phyloP scores from a whole-genome alignment of 2,888 invertebrate species.

The Mesorhabditis spiculigera region DNA sequence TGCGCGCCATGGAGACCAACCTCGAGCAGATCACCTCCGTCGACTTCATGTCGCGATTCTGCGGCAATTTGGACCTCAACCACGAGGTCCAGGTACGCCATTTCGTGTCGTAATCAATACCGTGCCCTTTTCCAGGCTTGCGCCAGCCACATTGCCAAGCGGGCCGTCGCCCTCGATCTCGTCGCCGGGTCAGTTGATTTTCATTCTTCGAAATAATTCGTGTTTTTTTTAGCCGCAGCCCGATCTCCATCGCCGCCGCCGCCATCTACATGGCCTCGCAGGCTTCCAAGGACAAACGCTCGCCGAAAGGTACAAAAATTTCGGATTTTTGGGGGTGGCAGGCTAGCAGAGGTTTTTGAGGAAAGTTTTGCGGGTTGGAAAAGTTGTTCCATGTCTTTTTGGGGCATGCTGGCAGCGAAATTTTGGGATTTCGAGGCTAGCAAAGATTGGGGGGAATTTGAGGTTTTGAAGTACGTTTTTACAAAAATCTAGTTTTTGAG shows the following conservation, averaged over 20 bases:
- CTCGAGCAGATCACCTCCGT: slow-evolving; percentile 95
- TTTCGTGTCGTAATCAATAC: too few species aligned
- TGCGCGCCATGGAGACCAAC: slow-evolving; percentile 90
- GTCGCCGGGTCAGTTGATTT: slow-evolving; percentile 75
- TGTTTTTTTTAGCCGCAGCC: slow-evolving; percentile 70
- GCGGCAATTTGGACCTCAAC: slow-evolving; percentile 79
- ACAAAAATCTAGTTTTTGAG: too few species aligned
- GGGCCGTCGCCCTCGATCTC: slow-evolving; percentile 90
- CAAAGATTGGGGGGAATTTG: too few species aligned
- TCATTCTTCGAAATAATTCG: too few species aligned
- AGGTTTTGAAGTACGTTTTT: too few species aligned
- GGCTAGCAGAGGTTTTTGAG: too few species aligned
- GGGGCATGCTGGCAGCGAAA: too few species aligned
- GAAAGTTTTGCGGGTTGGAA: background rate
- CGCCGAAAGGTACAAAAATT: slow-evolving; percentile 73
- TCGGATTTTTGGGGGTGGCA: background rate
- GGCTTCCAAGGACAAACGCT: slow-evolving; percentile 84
- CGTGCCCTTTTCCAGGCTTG: slow-evolving; percentile 62
- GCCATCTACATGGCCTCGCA: slow-evolving; percentile 99
- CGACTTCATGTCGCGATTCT: slow-evolving; percentile 90
- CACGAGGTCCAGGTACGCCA: slow-evolving; percentile 57
- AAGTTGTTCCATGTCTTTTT: too few species aligned
- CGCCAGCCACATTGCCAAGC: slow-evolving; percentile 90
- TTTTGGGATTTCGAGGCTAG: too few species aligned
- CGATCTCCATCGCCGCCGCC: slow-evolving; percentile 95